A percentile compares a stretch with the other conserved stretches of the same genome.
phyloP scores from a whole-genome alignment of 64 coral and sea anemone species.

The Pocillopora verrucosa region DNA sequence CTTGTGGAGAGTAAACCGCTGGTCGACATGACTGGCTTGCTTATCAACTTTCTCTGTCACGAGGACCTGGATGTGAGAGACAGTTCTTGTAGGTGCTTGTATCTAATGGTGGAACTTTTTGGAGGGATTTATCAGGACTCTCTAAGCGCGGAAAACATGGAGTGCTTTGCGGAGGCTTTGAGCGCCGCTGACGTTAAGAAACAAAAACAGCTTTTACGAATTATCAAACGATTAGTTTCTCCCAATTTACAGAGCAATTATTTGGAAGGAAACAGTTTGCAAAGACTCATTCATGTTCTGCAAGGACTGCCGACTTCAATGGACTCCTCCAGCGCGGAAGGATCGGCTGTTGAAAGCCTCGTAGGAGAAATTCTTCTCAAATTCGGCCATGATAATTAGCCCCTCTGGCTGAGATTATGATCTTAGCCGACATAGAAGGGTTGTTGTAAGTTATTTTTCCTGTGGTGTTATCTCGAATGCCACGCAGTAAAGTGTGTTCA shows the following conservation, averaged over 20 bases:
- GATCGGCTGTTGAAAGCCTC: constrained; percentile 41
- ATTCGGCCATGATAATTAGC: constrained; percentile 24
- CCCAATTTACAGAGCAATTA: constrained; percentile 55
- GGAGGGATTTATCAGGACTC: constrained; percentile 82
- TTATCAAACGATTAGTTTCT: constrained; percentile 85
- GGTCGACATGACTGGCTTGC: constrained; percentile 80
- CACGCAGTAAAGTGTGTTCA: too few relatives aligned
- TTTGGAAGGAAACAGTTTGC: constrained; percentile 14
- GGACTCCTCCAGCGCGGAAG: constrained; percentile 15
- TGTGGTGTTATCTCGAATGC: background rate
- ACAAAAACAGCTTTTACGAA: constrained; percentile 87
- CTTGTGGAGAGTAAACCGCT: constrained; percentile 88
- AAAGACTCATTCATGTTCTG: constrained; percentile 58
- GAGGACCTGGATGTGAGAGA: constrained; percentile 79
- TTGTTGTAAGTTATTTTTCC: background rate
- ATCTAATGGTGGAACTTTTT: constrained; percentile 89
- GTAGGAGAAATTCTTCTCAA: constrained; percentile 69
- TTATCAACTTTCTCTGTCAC: constrained; percentile 79
- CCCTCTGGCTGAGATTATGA: background rate
- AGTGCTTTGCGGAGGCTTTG: constrained; percentile 81
- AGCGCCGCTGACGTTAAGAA: constrained; percentile 54
- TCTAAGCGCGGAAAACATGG: constrained; percentile 75
- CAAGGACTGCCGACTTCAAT: constrained; percentile 6
- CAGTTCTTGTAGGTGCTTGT: constrained; percentile 73
- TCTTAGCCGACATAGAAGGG: too few relatives aligned